phyloP scores from a whole-genome alignment of 2,113 vertebrate species.

The Clarias gariepinus region DNA sequence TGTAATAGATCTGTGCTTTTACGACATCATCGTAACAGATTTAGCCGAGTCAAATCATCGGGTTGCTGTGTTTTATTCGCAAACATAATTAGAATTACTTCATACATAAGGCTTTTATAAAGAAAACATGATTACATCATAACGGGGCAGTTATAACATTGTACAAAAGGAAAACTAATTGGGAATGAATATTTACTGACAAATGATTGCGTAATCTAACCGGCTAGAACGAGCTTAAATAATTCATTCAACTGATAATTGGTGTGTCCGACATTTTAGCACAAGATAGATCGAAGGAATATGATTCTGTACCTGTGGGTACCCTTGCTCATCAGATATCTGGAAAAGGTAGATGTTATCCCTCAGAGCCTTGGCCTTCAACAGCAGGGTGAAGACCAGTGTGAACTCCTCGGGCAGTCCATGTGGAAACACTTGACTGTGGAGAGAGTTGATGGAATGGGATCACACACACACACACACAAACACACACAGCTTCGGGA shows the following conservation, averaged over 20 bases:
- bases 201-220: neutral
- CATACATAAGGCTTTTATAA: neutral
- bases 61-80: neutral
- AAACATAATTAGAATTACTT: neutral
- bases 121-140: neutral
- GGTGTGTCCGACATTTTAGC: neutral
- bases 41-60: neutral
- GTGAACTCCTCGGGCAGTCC: constrained; percentile 87
- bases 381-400: constrained; percentile 83
- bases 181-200: neutral
- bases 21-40: neutral
- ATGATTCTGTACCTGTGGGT: constrained; percentile 84
- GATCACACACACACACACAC: constrained; percentile 35
- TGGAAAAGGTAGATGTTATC: constrained; percentile 90
- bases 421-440: constrained; percentile 84
- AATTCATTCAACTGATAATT: neutral
- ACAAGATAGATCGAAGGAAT: constrained; percentile 64
- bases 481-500: neutral
- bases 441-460: constrained; percentile 4
- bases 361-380: constrained; percentile 86
- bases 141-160: neutral
- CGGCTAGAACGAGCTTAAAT: neutral
- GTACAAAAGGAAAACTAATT: neutral
- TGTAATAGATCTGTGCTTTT: neutral
- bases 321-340: constrained; percentile 84